These are phyloP conservation scores for Troides helena DNA, from an alignment of 2,888 invertebrate species.

Conservation along the genomic window DNA sequence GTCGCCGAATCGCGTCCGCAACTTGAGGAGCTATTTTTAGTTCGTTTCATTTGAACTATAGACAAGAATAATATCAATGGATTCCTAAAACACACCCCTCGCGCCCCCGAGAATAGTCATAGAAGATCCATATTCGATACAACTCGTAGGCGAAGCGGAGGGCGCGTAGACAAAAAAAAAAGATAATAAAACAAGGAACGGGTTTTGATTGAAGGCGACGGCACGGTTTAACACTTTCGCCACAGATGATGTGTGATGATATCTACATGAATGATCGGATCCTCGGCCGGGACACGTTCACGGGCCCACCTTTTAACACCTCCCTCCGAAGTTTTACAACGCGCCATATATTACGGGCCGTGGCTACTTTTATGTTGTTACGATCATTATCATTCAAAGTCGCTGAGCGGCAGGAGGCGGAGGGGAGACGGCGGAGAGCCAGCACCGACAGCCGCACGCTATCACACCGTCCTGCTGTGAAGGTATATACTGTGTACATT, in stretches of 20 bases:
- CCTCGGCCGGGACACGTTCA: slow-evolving; percentile 74
- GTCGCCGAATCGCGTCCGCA: slow-evolving; percentile 32
- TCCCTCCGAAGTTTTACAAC: slow-evolving; percentile 76
- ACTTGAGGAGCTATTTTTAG: slow-evolving; percentile 38
- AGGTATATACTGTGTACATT: background rate
- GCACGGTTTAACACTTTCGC: slow-evolving; percentile 68
- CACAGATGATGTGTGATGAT: slow-evolving; percentile 75
- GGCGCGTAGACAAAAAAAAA: slow-evolving; percentile 35
- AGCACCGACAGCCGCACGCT: too few species aligned
- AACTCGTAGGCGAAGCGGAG: slow-evolving; percentile 60
- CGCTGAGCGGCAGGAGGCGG: slow-evolving; percentile 43
- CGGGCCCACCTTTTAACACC: slow-evolving; percentile 75
- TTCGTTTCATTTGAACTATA: slow-evolving; percentile 47
- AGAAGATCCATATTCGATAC: slow-evolving; percentile 28
- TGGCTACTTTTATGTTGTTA: slow-evolving; percentile 76
- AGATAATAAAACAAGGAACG: slow-evolving; percentile 47
- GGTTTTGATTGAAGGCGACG: slow-evolving; percentile 58
- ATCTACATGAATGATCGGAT: slow-evolving; percentile 78
- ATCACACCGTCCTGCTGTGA: background rate
- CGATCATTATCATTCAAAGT: slow-evolving; percentile 77
- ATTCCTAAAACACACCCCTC: too few species aligned
- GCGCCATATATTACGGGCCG: slow-evolving; percentile 71
- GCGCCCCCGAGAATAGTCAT: slow-evolving; percentile 6
- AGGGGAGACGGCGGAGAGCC: too few species aligned
- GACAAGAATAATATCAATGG: slow-evolving; percentile 9